Base-by-base conservation (phyloP, 1,140 invertebrate genomes). In the Ylistrum balloti region DNA sequence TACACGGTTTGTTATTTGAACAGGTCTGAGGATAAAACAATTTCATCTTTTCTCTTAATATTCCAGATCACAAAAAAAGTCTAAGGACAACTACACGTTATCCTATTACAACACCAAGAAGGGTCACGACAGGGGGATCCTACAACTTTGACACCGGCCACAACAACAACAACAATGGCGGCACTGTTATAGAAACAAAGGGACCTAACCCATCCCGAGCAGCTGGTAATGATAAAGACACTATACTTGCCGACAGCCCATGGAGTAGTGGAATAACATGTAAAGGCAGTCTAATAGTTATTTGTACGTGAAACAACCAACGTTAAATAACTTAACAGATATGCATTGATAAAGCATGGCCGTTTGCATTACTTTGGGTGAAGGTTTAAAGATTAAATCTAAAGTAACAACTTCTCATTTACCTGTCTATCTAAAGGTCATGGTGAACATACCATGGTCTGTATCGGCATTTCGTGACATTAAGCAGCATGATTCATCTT, bases 241-340 rank as follows among this genome's bases (percentile, higher is more conserved):
- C n/a, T 88, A 33, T 33, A n/a, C 88, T 74, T 32, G 56, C 41
- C 45, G 88, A 88, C 32, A 45, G 33, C 45, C 28, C 45, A 56
- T 56, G 48, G 48, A 86, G 41, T 89, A 86, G 85, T 86, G 88
- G 88, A 86, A 89, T 89, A n/a, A 48, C 85, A 45, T 89, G 88
- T 45, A 89, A 85, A 38, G 88, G 88, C 35, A 89, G 86, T 89
- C 48, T 86, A 38, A 38, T 89, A 89, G 88, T 89, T 33, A 86
- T 89, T 86, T 89, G 88, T 89, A 89, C 88, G 88, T 89, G 56
- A n/a, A 74, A 74, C 56, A 48, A 48, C 22, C 45, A 48, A 13
- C 56, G 56, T 74, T 74, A 28, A 74, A 74, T 74, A n/a, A 74
- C 56, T n/a, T 74, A n/a, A 28, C 1, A n/a, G n/a, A 74, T 74